Percentiles rank a stretch among this genome's conserved stretches.
Conservation (phyloP, 2,888 invertebrate genomes). For the Piscicola geometra region DNA sequence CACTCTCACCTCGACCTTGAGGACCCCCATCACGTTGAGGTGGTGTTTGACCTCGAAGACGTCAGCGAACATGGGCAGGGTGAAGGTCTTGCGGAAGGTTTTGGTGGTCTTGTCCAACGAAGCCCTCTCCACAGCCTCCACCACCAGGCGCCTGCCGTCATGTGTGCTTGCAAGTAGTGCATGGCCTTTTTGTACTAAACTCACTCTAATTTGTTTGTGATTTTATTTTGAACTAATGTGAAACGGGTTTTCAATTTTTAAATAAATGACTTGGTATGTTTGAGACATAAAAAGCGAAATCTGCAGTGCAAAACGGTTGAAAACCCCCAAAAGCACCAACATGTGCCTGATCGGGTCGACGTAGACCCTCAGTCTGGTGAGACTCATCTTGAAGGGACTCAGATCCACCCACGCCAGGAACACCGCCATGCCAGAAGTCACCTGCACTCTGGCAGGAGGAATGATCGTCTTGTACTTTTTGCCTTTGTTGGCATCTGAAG, state of each 20-base stretch:
- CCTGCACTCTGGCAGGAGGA: background rate
- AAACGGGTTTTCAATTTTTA: no score
- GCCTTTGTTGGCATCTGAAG: background rate
- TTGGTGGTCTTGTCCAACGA: background rate
- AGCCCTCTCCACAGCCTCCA: background rate
- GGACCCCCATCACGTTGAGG: background rate
- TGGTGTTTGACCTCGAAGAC: background rate
- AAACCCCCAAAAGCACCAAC: no score
- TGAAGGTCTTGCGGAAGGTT: background rate
- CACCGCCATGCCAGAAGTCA: background rate
- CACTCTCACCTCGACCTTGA: conserved; percentile 1
- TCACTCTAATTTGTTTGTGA: no score
- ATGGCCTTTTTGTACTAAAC: no score
- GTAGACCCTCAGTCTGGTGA: background rate
- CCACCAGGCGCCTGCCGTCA: background rate
- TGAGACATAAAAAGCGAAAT: no score
- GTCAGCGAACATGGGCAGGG: background rate
- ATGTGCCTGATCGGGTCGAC: background rate
- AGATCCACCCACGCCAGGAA: conserved; percentile 7
- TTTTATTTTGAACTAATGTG: no score
- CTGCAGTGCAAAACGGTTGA: no score
- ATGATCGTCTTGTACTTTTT: background rate
- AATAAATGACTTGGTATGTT: no score
- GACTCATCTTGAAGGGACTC: background rate
- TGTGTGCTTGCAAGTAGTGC: no score